Percentiles rank a stretch among this genome's conserved stretches.
These are phyloP conservation scores for Xestobium rufovillosum DNA, from an alignment of 2,888 invertebrate species.

Conservation along the genomic window DNA sequence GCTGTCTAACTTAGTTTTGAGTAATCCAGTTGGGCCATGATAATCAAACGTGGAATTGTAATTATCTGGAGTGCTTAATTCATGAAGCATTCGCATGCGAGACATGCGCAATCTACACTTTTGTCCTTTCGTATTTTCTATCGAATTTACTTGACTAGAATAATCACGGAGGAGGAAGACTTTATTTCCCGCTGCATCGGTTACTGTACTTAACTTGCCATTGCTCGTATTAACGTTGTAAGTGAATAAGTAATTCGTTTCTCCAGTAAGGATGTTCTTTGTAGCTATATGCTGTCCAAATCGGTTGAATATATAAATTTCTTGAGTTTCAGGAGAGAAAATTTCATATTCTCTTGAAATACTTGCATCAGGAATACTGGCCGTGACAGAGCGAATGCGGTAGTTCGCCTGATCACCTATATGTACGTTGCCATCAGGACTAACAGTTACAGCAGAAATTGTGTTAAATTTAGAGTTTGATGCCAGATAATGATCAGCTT, in stretches of 20 bases:
- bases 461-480: constrained; percentile 92
- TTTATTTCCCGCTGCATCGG: constrained; percentile 87
- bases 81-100: constrained; percentile 85
- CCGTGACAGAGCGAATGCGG: constrained; percentile 79
- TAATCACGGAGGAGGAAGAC: constrained; percentile 77
- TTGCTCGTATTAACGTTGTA: constrained; percentile 96
- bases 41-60: constrained; percentile 92
- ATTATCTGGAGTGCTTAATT: constrained; percentile 85
- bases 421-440: constrained; percentile 89
- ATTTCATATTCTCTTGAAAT: constrained; percentile 85
- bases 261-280: constrained; percentile 89
- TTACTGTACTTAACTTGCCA: constrained; percentile 88
- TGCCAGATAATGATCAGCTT: constrained; percentile 84
- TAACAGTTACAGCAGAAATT: constrained; percentile 85
- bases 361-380: constrained; percentile 81
- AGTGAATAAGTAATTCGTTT: constrained; percentile 86
- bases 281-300: constrained; percentile 94
- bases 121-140: constrained; percentile 89
- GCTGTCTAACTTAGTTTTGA: constrained; percentile 83
- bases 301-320: constrained; percentile 86
- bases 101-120: constrained; percentile 88
- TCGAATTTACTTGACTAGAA: constrained; percentile 84
- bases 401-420: constrained; percentile 93
- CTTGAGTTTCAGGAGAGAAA: constrained; percentile 90
- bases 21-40: constrained; percentile 79